Conservation (phyloP, 2,797 vertebrate genomes). For the Semaprochilodus insignis region DNA sequence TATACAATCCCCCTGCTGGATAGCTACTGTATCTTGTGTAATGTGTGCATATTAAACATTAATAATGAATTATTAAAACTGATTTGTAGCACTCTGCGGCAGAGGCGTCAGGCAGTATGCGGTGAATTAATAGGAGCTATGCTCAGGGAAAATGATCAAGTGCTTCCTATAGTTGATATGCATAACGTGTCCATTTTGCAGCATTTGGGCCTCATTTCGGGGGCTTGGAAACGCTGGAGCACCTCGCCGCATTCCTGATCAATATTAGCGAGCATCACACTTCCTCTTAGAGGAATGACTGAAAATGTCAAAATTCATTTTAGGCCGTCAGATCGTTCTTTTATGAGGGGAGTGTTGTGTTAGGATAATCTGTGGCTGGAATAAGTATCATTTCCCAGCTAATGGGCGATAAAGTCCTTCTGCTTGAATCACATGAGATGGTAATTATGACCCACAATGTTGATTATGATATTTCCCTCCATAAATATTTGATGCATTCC, state of each 20-base stretch:
- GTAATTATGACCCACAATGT: background rate
- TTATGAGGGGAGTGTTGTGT: conserved; percentile 11
- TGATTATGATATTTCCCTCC: conserved; percentile 4
- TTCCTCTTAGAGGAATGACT: background rate
- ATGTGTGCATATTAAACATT: conserved; percentile 55
- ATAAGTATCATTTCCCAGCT: background rate
- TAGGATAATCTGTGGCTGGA: conserved; percentile 11
- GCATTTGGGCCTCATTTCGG: conserved; percentile 41
- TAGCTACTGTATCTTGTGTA: conserved; percentile 25
- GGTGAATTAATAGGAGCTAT: conserved; percentile 45
- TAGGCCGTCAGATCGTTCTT: conserved; percentile 14
- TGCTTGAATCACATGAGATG: conserved; percentile 2
- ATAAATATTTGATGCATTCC: conserved; percentile 5
- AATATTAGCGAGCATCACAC: conserved; percentile 30
- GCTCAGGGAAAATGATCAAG: conserved; percentile 40
- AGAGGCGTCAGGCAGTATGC: conserved; percentile 31
- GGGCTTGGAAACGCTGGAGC: background rate
- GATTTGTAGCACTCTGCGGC: conserved; percentile 43
- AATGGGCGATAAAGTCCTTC: background rate
- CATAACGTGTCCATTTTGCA: conserved; percentile 44
- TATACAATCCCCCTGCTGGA: conserved; percentile 23
- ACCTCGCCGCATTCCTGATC: conserved; percentile 44
- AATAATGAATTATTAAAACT: conserved; percentile 59
- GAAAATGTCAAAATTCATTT: conserved; percentile 40
- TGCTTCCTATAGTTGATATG: conserved; percentile 42